A percentile compares a stretch with the other conserved stretches of the same genome.
Evolutionary conservation across 2,113 vertebrate species (phyloP).

Genomic region (Elachura formosa): DNA sequence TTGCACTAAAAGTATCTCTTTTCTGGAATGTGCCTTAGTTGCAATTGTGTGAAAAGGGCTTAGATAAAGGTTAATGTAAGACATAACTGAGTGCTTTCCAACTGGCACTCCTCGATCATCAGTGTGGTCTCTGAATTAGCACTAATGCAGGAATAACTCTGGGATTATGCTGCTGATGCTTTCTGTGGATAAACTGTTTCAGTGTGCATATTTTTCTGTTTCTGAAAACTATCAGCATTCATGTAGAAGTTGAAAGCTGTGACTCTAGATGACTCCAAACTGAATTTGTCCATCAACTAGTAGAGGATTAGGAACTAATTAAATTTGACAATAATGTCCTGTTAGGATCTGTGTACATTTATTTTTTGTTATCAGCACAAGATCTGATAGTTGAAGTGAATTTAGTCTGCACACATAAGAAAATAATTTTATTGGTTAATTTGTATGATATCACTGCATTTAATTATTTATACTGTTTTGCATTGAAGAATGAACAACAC

Average conservation of each 20-base stretch:
- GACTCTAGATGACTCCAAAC: background rate
- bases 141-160: background rate
- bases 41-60: background rate
- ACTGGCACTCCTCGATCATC: background rate
- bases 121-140: background rate
- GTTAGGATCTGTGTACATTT: background rate
- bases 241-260: background rate
- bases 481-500: background rate
- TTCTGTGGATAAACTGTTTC: background rate
- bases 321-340: background rate
- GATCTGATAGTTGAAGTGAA: background rate
- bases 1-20: background rate
- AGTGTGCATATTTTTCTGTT: fast-evolving
- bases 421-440: background rate
- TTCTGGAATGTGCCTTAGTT: background rate
- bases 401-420: background rate
- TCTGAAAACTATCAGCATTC: background rate
- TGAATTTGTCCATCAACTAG: background rate
- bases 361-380: background rate
- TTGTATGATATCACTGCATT: background rate
- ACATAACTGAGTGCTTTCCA: background rate
- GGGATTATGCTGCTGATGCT: background rate
- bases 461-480: background rate
- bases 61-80: background rate
- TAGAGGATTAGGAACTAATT: background rate